Conservation (phyloP, 2,797 vertebrate species). For the Enteromius viviparus region DNA sequence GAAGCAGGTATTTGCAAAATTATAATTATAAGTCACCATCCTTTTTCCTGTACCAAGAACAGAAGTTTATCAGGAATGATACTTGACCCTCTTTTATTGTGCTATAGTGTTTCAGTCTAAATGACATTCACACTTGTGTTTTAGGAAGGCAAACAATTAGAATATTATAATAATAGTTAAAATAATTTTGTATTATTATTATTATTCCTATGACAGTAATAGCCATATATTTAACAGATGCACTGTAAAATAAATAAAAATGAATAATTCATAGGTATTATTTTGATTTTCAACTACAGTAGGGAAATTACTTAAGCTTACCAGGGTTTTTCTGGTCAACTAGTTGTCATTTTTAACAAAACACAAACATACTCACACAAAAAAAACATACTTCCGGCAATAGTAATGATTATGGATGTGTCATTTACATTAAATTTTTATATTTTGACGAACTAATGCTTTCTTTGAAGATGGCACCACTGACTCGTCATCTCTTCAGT, state of each 20-base stretch:
- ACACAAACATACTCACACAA: too few species aligned
- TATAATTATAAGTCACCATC: not conserved
- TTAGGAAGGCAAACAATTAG: not conserved
- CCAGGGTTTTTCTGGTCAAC: too few species aligned
- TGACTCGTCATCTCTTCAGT: too few species aligned
- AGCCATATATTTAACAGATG: not conserved
- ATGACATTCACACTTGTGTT: not conserved
- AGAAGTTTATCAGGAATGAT: not conserved
- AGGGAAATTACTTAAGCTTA: not conserved
- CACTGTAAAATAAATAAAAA: not conserved
- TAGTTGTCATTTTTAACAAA: too few species aligned
- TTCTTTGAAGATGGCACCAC: too few species aligned
- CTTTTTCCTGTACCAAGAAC: not conserved
- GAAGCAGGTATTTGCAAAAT: slow-evolving; percentile 71
- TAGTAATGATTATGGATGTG: too few species aligned
- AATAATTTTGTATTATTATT: too few species aligned
- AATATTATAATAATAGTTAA: too few species aligned
- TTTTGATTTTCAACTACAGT: not conserved
- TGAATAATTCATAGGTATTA: not conserved
- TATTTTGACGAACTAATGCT: too few species aligned
- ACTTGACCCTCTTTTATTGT: not conserved
- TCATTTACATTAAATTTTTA: too few species aligned
- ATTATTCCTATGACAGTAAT: not conserved
- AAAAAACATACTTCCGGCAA: too few species aligned
- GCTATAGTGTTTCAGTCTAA: not conserved